Percentiles rank a stretch among this genome's conserved stretches.
phyloP scores from a whole-genome alignment of 2,113 vertebrate species.

The Macrotis lagotis region DNA sequence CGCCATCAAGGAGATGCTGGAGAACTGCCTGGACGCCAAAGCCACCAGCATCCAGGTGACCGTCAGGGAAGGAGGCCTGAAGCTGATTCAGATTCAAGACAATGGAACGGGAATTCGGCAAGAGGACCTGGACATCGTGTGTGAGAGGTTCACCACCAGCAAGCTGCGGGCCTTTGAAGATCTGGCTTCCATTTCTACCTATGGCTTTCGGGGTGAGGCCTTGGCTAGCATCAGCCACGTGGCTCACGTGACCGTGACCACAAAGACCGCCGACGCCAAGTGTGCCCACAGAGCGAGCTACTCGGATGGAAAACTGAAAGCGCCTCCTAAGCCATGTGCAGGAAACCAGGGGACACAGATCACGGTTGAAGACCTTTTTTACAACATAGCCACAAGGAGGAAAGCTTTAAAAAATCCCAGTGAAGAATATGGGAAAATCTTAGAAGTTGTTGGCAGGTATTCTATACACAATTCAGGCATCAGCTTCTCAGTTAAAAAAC shows the following conservation, averaged over 20 bases:
- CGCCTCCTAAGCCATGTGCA: conserved; percentile 93
- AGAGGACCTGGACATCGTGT: conserved; percentile 96
- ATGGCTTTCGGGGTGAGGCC: conserved; percentile 98
- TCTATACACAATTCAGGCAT: conserved; percentile 97
- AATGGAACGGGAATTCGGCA: conserved; percentile 96
- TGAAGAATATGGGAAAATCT: conserved; percentile 95
- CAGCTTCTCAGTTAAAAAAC: conserved; percentile 97
- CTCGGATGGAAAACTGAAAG: conserved; percentile 94
- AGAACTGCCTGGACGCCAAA: conserved; percentile 97
- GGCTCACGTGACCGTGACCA: conserved; percentile 96
- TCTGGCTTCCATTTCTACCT: conserved; percentile 92
- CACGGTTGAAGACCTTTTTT: conserved; percentile 96
- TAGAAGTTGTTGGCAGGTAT: conserved; percentile 97
- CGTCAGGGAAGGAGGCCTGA: conserved; percentile 95
- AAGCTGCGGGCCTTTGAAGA: conserved; percentile 97
- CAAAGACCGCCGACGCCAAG: conserved; percentile 95
- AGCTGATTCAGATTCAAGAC: conserved; percentile 97
- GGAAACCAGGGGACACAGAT: conserved; percentile 98
- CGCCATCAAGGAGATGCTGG: conserved; percentile 96
- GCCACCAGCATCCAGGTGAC: conserved; percentile 94
- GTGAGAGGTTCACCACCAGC: conserved; percentile 97
- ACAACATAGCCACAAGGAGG: conserved; percentile 94
- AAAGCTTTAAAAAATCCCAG: conserved; percentile 95
- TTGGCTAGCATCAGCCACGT: conserved; percentile 98
- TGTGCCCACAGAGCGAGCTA: conserved; percentile 96